Evolutionary conservation across 2,113 vertebrate species (phyloP), one percentile per base, ranked within the genome.

Genomic region (Riparia riparia): DNA sequence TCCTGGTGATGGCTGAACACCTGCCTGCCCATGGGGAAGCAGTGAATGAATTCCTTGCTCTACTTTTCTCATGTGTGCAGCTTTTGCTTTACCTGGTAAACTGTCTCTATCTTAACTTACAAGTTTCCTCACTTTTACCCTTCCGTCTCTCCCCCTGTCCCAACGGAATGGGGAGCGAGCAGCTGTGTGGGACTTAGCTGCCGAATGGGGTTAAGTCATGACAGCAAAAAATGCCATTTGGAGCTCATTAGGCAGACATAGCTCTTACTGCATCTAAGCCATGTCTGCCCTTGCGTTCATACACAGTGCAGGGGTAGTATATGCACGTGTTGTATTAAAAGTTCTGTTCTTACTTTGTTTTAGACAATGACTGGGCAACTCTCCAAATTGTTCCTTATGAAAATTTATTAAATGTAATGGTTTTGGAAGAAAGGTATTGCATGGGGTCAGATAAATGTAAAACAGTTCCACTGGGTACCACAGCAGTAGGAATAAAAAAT

Each of bases 371-470:
- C 74, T 78, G 53, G 92, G 93, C 79, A 95, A 64, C 41, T 45
- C 17, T 90, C 83, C 94, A 96, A 77, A 89, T 79, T 85, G 13
- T 77, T 86, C 76, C 79, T 82, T 86, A 89, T 79, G 61, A 96
- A 95, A 92, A 93, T 64, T n/a, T 92, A 86, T 94, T 93, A 96
- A 94, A 96, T 73, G 31, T 24, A 92, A 58, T 68, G 56, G 63
- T 80, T 90, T 95, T 90, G 71, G 94, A 86, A 92, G 61, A 71
- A 94, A 92, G 81, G 50, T 91, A 84, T 84, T 73, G 61, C 89
- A 95, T 49, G 26, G 77, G 89, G 91, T 95, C 92, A 95, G 72
- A 94, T 54, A 91, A 97, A 94, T 57, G 44, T 71, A 96, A 96
- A 96, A 82, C 49, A 87, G 79, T 94, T 97, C 95, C 32, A 1